Base-by-base conservation (phyloP, 2,888 invertebrate genomes). In the Volucella zonaria region DNA sequence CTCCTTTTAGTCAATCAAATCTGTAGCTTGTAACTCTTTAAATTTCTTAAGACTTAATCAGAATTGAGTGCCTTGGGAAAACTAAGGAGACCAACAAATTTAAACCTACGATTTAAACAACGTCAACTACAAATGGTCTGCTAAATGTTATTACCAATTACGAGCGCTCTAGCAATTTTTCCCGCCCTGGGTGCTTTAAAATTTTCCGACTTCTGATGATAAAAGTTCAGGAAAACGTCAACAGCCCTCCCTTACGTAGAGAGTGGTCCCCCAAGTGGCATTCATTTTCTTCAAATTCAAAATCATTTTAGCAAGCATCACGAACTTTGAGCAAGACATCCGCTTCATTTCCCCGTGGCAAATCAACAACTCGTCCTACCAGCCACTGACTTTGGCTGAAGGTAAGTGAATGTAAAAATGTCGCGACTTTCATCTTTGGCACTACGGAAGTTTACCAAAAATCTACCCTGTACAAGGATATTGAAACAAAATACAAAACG, bases 111-210 rank as follows among this genome's bases (percentile, higher is more conserved):
- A 23, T 38, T 38, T 38, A 70, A 70, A 40, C 45, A 58, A 12
- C 14, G 31, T n/a, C 23, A 31, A 31, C 6, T 31, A 59, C 47
- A 73, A 73, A 73, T 73, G 52, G 45, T 47, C 52, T 38, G 54
- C 62, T 73, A 73, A 64, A 49, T 56, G 64, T 56, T 56, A 66
- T 66, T 56, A 74, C 64, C 64, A 64, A 49, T 64, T 64, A 62
- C 14, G 64, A n/a, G 74, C 64, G 54, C 52, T 54, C 38, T 47
- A 45, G 12, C 73, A 52, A 73, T 40, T 54, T 62, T 23, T 18
- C 3, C 45, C 31, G 10, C 45, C 12, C 9, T 66, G 11, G 54
- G 15, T 23, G 11, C 8, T 15, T 9, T 54, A 23, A 18, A 9
- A 54, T 8, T 18, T 3, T 23, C 4, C 59, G 61, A 31, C 43